Evolutionary conservation across 1,140 invertebrate species (phyloP), one percentile per base, ranked within the genome.

Genomic region (Tetranychus cinnabarinus): DNA sequence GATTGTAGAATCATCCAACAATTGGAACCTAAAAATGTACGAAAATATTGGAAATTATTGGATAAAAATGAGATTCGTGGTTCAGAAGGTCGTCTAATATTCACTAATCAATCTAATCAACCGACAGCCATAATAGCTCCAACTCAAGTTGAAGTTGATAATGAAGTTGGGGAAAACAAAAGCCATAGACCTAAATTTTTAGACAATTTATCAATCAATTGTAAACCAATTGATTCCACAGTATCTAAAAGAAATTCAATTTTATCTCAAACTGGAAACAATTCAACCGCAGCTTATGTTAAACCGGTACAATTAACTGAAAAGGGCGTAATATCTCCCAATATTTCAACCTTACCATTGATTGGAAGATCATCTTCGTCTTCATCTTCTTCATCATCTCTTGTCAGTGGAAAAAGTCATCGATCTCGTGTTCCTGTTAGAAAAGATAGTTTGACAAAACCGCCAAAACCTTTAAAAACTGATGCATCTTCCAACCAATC

Each of bases 51-150:
- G 39, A 42, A 42, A 42, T 42, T 10, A 6, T 42, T 42, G 10
- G 39, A 42, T 10, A 6, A 5, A 10, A 42, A 10, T 42, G 39
- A 42, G 10, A 42, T 6, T 10, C 5, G 39, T 10, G 39, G 39
- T 6, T 42, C 39, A 42, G 10, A 42, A 42, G 39, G 39, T 6
- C 45, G n/a, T 46, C 10, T 31, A 23, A 48, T 31, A 33, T 23
- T 10, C 58, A 48, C 36, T 33, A 59, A 59, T 59, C 48, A 45
- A 45, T 31, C 15, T 54, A 35, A 15, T 36, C 58, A 63, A 10
- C 52, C 58, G 12, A 56, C 52, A 10, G 62, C 62, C n/a, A 60
- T 63, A 12, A 63, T 63, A 60, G 36, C 62, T 1, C 62, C 62
- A 36, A 56, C 62, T 13, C 61, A 63, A 60, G n/a, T 55, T 31